Percentiles rank a stretch among this genome's conserved stretches.
Conservation (phyloP, 2,797 vertebrate genomes). For the Masticophis lateralis region DNA sequence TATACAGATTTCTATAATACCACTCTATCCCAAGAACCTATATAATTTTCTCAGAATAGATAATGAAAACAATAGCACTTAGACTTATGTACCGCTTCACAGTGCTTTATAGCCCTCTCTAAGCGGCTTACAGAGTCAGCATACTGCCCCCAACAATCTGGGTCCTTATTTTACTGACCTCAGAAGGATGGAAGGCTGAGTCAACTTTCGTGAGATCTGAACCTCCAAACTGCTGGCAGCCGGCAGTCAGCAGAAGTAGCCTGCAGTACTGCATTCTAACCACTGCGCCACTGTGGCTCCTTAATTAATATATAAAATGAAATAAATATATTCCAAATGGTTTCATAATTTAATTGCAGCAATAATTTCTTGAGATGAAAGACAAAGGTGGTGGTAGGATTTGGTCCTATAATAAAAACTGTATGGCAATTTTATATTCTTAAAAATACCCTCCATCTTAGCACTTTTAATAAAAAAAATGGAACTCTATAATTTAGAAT, state of each 20-base stretch:
- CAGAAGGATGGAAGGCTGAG: too few relatives aligned
- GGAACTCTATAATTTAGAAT: not conserved
- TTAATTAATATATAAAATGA: not conserved
- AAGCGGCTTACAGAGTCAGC: too few relatives aligned
- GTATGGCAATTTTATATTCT: not conserved
- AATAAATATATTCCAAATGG: not conserved
- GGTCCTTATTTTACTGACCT: too few relatives aligned
- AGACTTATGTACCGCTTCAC: too few relatives aligned
- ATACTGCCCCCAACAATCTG: too few relatives aligned
- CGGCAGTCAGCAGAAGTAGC: too few relatives aligned
- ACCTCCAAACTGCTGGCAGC: too few relatives aligned
- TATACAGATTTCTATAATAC: not conserved
- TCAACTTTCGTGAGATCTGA: too few relatives aligned
- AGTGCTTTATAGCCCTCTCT: too few relatives aligned
- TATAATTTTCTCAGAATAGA: not conserved
- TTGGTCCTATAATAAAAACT: not conserved
- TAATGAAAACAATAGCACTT: not conserved
- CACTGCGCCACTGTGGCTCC: too few relatives aligned
- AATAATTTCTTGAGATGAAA: not conserved
- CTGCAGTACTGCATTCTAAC: too few relatives aligned
- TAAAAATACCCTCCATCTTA: not conserved
- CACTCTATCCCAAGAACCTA: not conserved
- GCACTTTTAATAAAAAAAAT: not conserved
- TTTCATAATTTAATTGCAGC: not conserved
- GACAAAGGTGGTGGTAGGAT: not conserved